Percentiles rank a stretch among this genome's conserved stretches.
phyloP scores from a whole-genome alignment of 37 sponge, comb jelly and placozoan genomes.

The Theonella swinhoei region DNA sequence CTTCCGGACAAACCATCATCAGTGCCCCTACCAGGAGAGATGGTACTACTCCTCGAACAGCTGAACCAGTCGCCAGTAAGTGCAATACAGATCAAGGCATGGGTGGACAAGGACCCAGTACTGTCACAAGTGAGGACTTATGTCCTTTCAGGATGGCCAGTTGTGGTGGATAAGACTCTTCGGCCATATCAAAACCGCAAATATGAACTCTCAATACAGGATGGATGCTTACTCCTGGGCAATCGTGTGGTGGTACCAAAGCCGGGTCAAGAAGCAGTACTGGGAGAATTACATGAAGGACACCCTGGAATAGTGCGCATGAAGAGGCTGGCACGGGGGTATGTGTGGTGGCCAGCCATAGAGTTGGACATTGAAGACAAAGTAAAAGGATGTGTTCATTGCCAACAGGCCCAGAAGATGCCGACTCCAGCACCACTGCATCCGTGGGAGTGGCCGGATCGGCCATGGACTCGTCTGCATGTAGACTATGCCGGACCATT shows the following conservation, averaged over 20 bases:
- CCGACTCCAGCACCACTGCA: conserved; percentile 5
- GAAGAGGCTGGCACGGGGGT: conserved; percentile 22
- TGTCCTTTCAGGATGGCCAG: conserved; percentile 36
- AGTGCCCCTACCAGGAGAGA: background rate
- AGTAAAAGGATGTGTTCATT: conserved; percentile 16
- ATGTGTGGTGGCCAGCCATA: conserved; percentile 35
- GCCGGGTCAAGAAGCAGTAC: background rate
- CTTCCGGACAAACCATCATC: background rate
- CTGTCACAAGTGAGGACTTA: conserved; percentile 28
- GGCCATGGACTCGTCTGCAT: conserved; percentile 39
- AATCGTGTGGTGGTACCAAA: conserved; percentile 20
- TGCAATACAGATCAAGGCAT: conserved; percentile 6
- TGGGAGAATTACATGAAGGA: conserved; percentile 29
- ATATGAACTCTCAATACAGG: too few relatives aligned
- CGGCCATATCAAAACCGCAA: conserved; percentile 4
- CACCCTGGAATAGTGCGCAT: conserved; percentile 42
- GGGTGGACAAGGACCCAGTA: conserved; percentile 30
- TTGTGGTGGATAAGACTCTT: background rate
- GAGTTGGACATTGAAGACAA: conserved; percentile 33
- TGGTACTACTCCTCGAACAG: background rate
- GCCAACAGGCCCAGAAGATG: too few relatives aligned
- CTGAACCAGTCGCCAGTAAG: background rate
- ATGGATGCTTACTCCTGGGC: conserved; percentile 33
- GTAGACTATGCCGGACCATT: conserved; percentile 54
- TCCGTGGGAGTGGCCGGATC: conserved; percentile 19